Conservation (phyloP, 2,888 invertebrate genomes). For the Leucania comma region DNA sequence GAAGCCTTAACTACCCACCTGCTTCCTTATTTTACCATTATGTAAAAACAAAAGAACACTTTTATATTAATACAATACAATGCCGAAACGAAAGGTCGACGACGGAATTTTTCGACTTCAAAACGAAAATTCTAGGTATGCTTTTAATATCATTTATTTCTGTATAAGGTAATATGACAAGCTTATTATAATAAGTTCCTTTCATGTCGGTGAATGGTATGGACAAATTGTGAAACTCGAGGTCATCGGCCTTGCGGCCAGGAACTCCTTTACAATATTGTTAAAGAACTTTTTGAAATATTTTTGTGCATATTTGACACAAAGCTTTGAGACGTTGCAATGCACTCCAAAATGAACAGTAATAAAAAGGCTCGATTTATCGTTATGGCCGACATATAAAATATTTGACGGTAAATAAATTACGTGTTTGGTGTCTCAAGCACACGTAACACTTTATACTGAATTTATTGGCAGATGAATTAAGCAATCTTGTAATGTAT, state of each 20-base stretch:
- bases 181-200: slow-evolving; percentile 61
- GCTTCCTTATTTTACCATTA: neutral
- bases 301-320: slow-evolving; percentile 67
- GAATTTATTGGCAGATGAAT: slow-evolving; percentile 56
- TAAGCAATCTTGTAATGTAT: slow-evolving; percentile 39
- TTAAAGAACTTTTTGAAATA: slow-evolving; percentile 56
- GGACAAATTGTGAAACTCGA: slow-evolving; percentile 66
- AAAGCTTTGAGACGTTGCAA: slow-evolving; percentile 57
- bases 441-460: slow-evolving; percentile 41
- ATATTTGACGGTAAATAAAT: slow-evolving; percentile 62
- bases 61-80: slow-evolving; percentile 6
- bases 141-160: slow-evolving; percentile 18
- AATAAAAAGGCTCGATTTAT: slow-evolving; percentile 62
- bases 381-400: slow-evolving; percentile 47
- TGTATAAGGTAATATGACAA: slow-evolving; percentile 45
- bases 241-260: slow-evolving; percentile 64
- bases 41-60: slow-evolving; percentile 14
- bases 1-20: neutral
- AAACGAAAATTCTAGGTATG: slow-evolving; percentile 11
- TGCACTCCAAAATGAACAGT: slow-evolving; percentile 60
- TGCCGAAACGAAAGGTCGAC: slow-evolving; percentile 1
- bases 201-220: slow-evolving; percentile 64
- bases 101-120: neutral
- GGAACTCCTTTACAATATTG: slow-evolving; percentile 59
- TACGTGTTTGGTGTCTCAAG: slow-evolving; percentile 32